These are phyloP conservation scores for Ammospiza nelsoni DNA, from an alignment of 2,113 vertebrate species.

Conservation along the genomic window DNA sequence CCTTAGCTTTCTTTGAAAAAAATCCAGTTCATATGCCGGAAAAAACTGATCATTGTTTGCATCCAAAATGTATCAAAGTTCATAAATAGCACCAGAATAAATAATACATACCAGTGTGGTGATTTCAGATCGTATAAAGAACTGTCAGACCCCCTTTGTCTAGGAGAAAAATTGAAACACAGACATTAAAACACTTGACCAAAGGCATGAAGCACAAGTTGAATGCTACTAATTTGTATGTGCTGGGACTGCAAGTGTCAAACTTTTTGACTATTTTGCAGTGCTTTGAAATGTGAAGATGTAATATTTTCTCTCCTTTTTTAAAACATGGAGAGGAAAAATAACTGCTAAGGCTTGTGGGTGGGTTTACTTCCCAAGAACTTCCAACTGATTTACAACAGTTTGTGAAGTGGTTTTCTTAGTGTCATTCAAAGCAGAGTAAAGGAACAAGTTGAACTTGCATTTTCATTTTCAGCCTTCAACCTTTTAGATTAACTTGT, in stretches of 20 bases:
- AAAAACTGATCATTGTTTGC: not conserved
- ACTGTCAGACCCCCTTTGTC: not conserved
- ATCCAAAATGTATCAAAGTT: not conserved
- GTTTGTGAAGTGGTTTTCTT: not conserved
- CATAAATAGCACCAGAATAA: not conserved
- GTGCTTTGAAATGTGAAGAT: not conserved
- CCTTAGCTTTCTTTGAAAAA: not conserved
- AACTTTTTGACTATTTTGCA: not conserved
- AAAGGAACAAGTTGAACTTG: not conserved
- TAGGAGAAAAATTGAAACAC: not conserved
- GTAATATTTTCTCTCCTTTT: not conserved
- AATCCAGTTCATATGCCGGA: not conserved
- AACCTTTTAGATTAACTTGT: not conserved
- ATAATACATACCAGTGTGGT: not conserved
- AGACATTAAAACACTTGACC: not conserved
- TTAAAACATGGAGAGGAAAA: not conserved
- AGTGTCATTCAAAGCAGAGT: not conserved
- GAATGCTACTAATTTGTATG: not conserved
- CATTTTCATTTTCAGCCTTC: not conserved
- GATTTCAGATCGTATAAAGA: not conserved
- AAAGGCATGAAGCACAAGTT: not conserved
- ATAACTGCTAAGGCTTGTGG: not conserved
- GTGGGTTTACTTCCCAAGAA: not conserved
- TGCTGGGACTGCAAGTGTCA: not conserved
- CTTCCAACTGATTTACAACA: not conserved